Base-by-base conservation (phyloP, 2,888 invertebrate genomes). In the Microplitis deprimator region DNA sequence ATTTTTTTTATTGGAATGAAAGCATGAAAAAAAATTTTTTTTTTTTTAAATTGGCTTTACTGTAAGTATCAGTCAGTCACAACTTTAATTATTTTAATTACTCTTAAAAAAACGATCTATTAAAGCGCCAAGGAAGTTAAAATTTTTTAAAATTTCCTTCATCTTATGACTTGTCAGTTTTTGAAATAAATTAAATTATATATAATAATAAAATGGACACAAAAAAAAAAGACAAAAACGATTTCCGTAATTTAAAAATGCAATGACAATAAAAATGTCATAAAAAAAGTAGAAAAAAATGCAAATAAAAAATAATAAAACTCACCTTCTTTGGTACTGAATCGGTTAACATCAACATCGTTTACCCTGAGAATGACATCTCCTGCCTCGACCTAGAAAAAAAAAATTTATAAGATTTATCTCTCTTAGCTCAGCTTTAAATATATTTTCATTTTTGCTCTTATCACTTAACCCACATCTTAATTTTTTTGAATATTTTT, bases 301-400 rank as follows among this genome's bases (percentile, higher is more conserved):
- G 29, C 3, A 29, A 29, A 29, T 60, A 5, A 16, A 13, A 60
- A 13, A 71, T 69, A 71, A 64, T 73, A 40, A 40, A 75, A 90
- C 91, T 92, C 92, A 96, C 96, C 96, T 94, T 97, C 97, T 92
- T 96, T 96, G 89, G 96, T 97, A 91, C 94, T 96, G 91, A 96
- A 95, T 91, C 95, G 94, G 92, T 96, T 95, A 88, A 97, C 97
- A 92, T 97, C 96, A 89, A 95, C 95, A 92, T 96, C 96, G 92
- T 97, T 97, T 90, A 97, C 95, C 93, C 96, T 96, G 91, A 97
- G 93, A 91, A 97, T 95, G 89, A 97, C 95, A 92, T 97, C 97
- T 86, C 97, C 97, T 88, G 97, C 96, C 93, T 97, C 96, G 89
- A 97, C 95, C 97, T 97, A 93, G 84, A 93, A 93, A 81, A 86